phyloP scores from a whole-genome alignment of 2,113 vertebrate genomes.

The Sceloporus undulatus region DNA sequence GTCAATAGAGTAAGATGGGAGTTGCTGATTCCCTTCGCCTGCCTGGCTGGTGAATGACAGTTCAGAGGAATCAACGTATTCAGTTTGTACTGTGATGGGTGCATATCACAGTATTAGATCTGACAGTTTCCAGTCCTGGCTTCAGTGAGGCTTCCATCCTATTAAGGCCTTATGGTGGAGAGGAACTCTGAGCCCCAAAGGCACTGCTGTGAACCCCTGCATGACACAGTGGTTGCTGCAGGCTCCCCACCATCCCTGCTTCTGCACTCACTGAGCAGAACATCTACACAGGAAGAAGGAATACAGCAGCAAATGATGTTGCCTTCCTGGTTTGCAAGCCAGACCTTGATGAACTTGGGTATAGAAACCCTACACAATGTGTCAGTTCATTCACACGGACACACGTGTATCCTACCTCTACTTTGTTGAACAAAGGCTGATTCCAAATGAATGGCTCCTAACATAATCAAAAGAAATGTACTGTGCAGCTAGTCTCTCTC shows the following conservation, averaged over 20 bases:
- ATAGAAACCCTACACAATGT: not conserved
- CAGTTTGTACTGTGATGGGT: not conserved
- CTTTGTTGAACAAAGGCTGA: too few species aligned
- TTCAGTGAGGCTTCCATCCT: not conserved
- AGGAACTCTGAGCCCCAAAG: not conserved
- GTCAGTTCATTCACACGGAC: not conserved
- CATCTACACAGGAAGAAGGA: not conserved
- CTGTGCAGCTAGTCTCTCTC: too few species aligned
- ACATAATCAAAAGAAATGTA: too few species aligned
- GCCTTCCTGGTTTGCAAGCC: not conserved
- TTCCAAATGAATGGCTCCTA: too few species aligned
- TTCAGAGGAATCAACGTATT: slow-evolving; percentile 22
- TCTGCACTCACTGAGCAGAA: not conserved
- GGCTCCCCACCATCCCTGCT: not conserved
- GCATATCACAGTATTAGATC: slow-evolving; percentile 14
- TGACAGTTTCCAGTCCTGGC: not conserved
- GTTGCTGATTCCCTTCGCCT: slow-evolving; percentile 19
- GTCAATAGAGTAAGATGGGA: slow-evolving; percentile 34
- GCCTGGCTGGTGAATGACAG: not conserved
- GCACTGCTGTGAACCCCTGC: too few species aligned
- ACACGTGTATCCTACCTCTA: not conserved
- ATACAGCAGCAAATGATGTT: not conserved
- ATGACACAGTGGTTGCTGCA: not conserved
- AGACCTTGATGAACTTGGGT: not conserved
- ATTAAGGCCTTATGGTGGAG: not conserved